phyloP scores from a whole-genome alignment of 2,797 vertebrate species.

The Coregonus ussuriensis region DNA sequence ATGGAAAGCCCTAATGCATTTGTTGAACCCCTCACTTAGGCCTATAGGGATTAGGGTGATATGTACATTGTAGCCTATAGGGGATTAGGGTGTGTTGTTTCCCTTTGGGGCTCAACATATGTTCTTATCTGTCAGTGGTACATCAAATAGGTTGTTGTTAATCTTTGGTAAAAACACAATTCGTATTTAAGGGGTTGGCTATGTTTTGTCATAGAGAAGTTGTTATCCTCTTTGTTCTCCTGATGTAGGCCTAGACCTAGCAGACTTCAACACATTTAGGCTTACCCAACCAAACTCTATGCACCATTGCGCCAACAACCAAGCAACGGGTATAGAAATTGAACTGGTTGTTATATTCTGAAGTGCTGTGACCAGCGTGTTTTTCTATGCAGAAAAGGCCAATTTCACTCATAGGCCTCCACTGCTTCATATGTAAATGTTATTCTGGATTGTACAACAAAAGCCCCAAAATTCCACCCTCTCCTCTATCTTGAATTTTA shows the following conservation, averaged over 20 bases:
- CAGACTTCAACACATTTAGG: background rate
- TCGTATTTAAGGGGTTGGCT: background rate
- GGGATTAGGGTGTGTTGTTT: background rate
- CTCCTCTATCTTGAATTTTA: slow-evolving; percentile 31
- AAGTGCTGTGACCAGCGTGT: slow-evolving; percentile 11
- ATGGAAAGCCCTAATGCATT: slow-evolving; percentile 25
- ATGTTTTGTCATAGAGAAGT: background rate
- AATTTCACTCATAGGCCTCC: slow-evolving; percentile 21
- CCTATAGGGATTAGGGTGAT: slow-evolving; percentile 19
- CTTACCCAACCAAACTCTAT: background rate
- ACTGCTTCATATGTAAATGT: slow-evolving; percentile 40
- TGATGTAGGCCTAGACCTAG: background rate
- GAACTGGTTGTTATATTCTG: slow-evolving; percentile 5
- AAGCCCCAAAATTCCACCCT: slow-evolving; percentile 10
- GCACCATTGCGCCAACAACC: background rate
- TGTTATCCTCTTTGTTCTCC: background rate
- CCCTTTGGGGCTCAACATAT: background rate
- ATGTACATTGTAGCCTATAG: background rate
- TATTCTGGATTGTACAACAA: slow-evolving; percentile 25
- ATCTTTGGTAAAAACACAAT: slow-evolving; percentile 5
- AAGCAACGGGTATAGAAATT: background rate
- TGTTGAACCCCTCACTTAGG: slow-evolving; percentile 18
- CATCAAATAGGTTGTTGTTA: background rate
- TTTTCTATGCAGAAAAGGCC: slow-evolving; percentile 24
- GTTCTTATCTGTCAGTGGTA: background rate